Percentiles rank a stretch among this genome's conserved stretches.
Conservation (phyloP, 2,113 vertebrate genomes). For the Procavia capensis region DNA sequence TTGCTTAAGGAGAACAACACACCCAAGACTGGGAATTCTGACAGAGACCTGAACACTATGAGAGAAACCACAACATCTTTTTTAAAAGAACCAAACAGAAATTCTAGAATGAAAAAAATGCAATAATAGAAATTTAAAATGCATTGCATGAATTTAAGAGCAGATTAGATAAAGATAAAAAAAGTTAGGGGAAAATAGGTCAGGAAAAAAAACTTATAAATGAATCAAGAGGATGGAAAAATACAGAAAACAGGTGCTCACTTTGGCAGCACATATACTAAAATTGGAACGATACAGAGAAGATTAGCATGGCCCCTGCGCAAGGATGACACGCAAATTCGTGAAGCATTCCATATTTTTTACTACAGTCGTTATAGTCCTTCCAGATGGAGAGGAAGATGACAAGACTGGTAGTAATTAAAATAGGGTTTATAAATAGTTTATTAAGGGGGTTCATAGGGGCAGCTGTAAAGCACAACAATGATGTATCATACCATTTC, state of each 20-base stretch:
- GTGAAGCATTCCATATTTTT: too few species aligned
- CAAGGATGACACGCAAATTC: too few species aligned
- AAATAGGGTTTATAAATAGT: too few species aligned
- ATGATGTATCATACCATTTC: too few species aligned
- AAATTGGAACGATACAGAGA: too few species aligned
- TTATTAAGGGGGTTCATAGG: too few species aligned
- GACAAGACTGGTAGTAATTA: too few species aligned
- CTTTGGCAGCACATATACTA: too few species aligned
- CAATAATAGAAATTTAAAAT: neutral
- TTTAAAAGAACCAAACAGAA: slow-evolving; percentile 17
- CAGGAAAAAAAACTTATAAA: neutral
- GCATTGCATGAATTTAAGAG: neutral
- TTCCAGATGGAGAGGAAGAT: too few species aligned
- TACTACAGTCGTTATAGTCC: too few species aligned
- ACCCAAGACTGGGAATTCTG: neutral
- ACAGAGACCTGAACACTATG: neutral
- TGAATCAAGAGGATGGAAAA: neutral
- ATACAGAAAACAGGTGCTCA: neutral
- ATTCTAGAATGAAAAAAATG: slow-evolving; percentile 34
- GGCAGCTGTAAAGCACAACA: too few species aligned
- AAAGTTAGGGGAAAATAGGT: neutral
- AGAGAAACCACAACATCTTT: neutral
- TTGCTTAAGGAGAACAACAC: neutral
- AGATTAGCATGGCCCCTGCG: too few species aligned
- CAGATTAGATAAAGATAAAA: neutral